Evolutionary conservation across 2,797 vertebrate genomes (phyloP).

Genomic region (Luscinia luscinia): DNA sequence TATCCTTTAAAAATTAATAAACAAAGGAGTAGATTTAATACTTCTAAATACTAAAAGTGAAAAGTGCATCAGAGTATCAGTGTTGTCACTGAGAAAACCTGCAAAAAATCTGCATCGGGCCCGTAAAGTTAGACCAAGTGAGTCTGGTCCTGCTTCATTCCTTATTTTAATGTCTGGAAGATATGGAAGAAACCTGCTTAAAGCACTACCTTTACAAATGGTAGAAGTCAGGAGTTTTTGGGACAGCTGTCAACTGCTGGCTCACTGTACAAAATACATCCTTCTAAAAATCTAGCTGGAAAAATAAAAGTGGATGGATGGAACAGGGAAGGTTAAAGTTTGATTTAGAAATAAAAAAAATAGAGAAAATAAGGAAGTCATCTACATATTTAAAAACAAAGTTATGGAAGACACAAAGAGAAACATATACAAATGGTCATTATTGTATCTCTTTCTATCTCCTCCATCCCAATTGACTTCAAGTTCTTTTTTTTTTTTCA

Average conservation of each 20-base stretch:
- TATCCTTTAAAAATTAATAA: neutral
- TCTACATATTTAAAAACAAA: neutral
- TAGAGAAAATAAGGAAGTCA: neutral
- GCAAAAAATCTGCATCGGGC: neutral
- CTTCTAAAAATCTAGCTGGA: neutral
- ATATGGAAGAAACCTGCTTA: neutral
- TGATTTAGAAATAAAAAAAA: neutral
- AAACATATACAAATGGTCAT: neutral
- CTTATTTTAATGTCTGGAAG: neutral
- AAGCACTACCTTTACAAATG: neutral
- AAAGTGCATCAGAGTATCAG: neutral
- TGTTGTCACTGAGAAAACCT: neutral
- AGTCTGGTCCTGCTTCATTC: neutral
- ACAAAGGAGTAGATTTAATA: neutral
- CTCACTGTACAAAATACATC: neutral
- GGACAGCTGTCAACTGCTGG: neutral
- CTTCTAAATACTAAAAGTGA: neutral
- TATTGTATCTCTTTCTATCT: neutral
- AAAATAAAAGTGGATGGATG: neutral
- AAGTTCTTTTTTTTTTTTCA: neutral
- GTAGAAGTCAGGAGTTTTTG: neutral
- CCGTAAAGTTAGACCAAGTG: neutral
- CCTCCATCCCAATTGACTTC: neutral
- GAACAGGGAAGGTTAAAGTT: neutral
- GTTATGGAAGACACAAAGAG: neutral